A percentile compares a stretch with the other conserved stretches of the same genome.
Evolutionary conservation across 2,888 invertebrate species (phyloP).

Genomic region (Graphium colonna): DNA sequence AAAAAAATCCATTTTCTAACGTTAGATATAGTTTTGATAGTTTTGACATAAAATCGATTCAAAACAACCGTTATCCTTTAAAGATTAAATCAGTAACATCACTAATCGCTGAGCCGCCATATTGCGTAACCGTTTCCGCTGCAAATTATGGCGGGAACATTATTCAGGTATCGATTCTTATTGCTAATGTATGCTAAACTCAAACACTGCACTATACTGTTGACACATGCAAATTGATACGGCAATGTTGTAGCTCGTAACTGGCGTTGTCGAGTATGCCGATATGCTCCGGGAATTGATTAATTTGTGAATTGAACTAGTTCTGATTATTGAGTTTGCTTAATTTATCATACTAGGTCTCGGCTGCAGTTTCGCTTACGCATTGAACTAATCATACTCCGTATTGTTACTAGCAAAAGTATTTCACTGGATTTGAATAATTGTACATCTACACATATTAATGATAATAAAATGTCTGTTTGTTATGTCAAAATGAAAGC

Average conservation of each 20-base stretch:
- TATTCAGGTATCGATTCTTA: conserved; percentile 24
- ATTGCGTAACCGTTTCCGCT: conserved; percentile 20
- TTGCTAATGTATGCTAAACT: conserved; percentile 36
- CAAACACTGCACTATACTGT: conserved; percentile 34
- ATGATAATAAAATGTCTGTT: too few species aligned
- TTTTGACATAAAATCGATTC: too few species aligned
- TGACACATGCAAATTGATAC: conserved; percentile 43
- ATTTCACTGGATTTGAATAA: too few species aligned
- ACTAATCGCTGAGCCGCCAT: conserved; percentile 43
- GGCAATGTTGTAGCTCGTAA: conserved; percentile 34
- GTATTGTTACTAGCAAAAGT: background rate
- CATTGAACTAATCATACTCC: too few species aligned
- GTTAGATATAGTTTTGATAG: too few species aligned
- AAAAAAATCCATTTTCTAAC: too few species aligned
- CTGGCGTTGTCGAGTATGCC: conserved; percentile 30
- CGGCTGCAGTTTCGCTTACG: too few species aligned
- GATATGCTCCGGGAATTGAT: conserved; percentile 14
- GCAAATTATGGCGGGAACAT: conserved; percentile 24
- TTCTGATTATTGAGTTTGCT: background rate
- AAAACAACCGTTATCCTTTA: conserved; percentile 43
- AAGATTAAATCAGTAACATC: conserved; percentile 41
- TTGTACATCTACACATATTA: too few species aligned
- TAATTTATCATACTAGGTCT: background rate
- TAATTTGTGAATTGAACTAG: conserved; percentile 3
- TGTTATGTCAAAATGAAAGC: too few species aligned